Percentiles rank a stretch among this genome's conserved stretches.
phyloP scores from a whole-genome alignment of 2,113 vertebrate genomes.

The Haemorhous mexicanus region DNA sequence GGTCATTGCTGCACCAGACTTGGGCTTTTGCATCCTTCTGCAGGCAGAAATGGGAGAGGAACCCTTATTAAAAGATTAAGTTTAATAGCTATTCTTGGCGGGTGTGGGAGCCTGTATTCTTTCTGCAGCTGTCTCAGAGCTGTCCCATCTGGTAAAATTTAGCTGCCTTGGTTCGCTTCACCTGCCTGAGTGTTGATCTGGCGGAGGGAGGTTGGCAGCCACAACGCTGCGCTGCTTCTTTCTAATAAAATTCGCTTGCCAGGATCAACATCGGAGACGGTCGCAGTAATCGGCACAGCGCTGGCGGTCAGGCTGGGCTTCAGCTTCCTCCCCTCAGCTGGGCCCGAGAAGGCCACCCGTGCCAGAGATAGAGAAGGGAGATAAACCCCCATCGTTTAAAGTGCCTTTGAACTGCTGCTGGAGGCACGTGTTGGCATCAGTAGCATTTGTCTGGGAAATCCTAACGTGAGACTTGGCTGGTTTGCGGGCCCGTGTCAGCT shows the following conservation, averaged over 20 bases:
- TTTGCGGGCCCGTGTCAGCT: accelerated
- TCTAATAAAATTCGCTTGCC: neutral
- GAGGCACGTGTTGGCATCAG: neutral
- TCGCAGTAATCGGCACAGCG: neutral
- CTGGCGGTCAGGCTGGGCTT: neutral
- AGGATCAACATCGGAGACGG: conserved; percentile 7
- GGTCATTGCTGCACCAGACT: neutral
- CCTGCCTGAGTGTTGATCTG: neutral
- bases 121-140: conserved; percentile 49
- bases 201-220: neutral
- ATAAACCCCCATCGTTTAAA: neutral
- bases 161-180: conserved; percentile 17
- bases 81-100: conserved; percentile 49
- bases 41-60: neutral
- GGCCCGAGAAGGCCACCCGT: accelerated
- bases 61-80: conserved; percentile 43
- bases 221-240: neutral
- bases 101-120: neutral
- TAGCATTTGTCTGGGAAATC: neutral
- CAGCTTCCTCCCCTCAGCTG: neutral
- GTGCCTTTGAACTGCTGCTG: neutral
- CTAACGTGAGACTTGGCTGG: neutral
- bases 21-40: neutral
- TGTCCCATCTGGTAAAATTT: conserved; percentile 49
- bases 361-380: neutral